Evolutionary conservation across 2,888 invertebrate species (phyloP).

Genomic region (Hedychridium roseum): DNA sequence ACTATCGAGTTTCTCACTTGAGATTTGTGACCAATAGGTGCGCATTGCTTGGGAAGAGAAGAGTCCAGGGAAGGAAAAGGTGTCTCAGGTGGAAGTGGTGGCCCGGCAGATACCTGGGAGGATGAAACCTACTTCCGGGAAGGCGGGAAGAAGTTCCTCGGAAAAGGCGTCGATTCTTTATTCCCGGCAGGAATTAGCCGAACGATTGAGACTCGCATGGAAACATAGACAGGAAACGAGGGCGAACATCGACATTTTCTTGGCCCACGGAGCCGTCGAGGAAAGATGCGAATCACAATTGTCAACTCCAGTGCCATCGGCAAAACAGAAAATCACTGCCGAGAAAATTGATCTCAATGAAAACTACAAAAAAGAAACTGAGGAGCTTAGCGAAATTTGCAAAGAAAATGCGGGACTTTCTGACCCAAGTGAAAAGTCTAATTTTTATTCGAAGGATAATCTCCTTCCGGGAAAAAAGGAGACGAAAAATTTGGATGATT

Average conservation of each 20-base stretch:
- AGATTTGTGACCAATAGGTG: no score
- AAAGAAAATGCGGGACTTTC: no score
- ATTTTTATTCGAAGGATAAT: no score
- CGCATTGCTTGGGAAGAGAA: conserved; percentile 55
- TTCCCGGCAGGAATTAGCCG: conserved; percentile 65
- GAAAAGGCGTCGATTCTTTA: conserved; percentile 55
- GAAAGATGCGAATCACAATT: conserved; percentile 52
- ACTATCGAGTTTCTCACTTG: background rate
- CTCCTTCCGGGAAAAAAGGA: no score
- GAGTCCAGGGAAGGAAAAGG: conserved; percentile 21
- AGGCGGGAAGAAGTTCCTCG: conserved; percentile 8
- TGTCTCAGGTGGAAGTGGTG: conserved; percentile 55
- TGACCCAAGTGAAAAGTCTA: no score
- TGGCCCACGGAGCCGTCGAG: conserved; percentile 66
- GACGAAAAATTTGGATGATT: no score
- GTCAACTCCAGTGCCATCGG: conserved; percentile 37
- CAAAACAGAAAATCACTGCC: background rate
- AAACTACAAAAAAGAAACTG: background rate
- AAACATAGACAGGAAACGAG: conserved; percentile 65
- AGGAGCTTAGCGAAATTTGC: background rate
- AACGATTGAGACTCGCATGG: conserved; percentile 65
- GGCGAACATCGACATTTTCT: conserved; percentile 70
- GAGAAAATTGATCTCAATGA: background rate
- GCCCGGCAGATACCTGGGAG: conserved; percentile 53
- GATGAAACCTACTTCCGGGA: conserved; percentile 16